These are phyloP conservation scores for Cylloceria caligata DNA, from an alignment of 2,888 invertebrate species.

Conservation along the genomic window DNA sequence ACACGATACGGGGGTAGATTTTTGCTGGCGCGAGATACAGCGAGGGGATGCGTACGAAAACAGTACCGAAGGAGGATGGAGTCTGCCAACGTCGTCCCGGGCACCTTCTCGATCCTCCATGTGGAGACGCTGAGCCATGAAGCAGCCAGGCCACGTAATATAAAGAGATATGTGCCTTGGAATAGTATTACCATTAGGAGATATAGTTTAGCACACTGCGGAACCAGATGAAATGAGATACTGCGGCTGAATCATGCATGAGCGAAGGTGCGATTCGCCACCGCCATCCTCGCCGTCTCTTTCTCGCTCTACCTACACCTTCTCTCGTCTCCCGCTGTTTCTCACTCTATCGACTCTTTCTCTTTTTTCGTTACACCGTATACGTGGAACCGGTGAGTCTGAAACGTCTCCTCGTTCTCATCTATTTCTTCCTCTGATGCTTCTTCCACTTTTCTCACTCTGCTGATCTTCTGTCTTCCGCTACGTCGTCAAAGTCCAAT, in stretches of 20 bases:
- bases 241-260: constrained; percentile 85
- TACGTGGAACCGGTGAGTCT: constrained; percentile 33
- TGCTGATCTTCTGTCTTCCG: constrained; percentile 46
- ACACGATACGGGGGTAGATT: constrained; percentile 58
- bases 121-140: constrained; percentile 69
- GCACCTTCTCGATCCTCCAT: constrained; percentile 54
- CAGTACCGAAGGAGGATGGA: constrained; percentile 53
- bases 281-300: constrained; percentile 71
- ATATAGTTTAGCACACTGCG: constrained; percentile 83
- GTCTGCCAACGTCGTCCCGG: constrained; percentile 58
- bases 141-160: constrained; percentile 82
- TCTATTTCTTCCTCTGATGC: constrained; percentile 56
- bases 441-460: constrained; percentile 54
- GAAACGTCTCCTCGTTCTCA: constrained; percentile 61
- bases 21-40: constrained; percentile 50
- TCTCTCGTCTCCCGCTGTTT: constrained; percentile 52
- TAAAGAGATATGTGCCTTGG: constrained; percentile 84
- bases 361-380: constrained; percentile 46
- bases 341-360: constrained; percentile 46
- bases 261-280: constrained; percentile 82
- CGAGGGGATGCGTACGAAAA: constrained; percentile 57
- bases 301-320: constrained; percentile 43
- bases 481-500: constrained; percentile 70
- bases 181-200: constrained; percentile 84
- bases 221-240: constrained; percentile 84